phyloP scores from a whole-genome alignment of 2,888 invertebrate genomes.

The Palloptera scutellata region DNA sequence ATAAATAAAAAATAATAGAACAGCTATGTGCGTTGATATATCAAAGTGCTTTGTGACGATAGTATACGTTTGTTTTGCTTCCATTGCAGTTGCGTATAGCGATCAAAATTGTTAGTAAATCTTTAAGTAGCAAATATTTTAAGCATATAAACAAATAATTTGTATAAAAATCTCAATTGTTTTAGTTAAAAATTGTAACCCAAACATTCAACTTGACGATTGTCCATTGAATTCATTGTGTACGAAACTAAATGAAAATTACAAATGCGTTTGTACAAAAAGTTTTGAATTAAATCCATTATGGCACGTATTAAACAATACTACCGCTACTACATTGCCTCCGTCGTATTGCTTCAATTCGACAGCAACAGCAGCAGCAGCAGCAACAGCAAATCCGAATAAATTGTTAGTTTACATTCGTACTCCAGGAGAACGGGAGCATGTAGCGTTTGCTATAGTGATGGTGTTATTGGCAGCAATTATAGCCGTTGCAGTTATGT shows the following conservation, averaged over 20 bases:
- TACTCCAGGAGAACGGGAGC: conserved; percentile 5
- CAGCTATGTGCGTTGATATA: too few relatives aligned
- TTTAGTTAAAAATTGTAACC: conserved; percentile 10
- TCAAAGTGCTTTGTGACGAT: too few relatives aligned
- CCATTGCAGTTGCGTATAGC: too few relatives aligned
- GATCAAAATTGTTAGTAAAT: too few relatives aligned
- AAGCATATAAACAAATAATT: too few relatives aligned
- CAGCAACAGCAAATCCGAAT: background rate
- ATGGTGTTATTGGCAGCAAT: conserved; percentile 5
- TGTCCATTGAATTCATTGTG: conserved; percentile 9
- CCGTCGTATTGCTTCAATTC: too few relatives aligned
- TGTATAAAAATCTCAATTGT: background rate
- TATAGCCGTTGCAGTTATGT: conserved; percentile 1
- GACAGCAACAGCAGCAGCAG: too few relatives aligned
- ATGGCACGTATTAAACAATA: too few relatives aligned
- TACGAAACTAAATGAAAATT: background rate
- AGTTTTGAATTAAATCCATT: background rate
- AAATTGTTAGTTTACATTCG: conserved; percentile 6
- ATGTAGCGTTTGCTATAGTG: conserved; percentile 9
- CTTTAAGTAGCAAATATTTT: too few relatives aligned
- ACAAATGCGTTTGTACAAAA: conserved; percentile 2
- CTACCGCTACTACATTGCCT: too few relatives aligned
- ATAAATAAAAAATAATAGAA: too few relatives aligned
- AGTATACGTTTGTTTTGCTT: too few relatives aligned
- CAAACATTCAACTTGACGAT: background rate